Evolutionary conservation across 1,140 invertebrate species (phyloP), one percentile per base, ranked within the genome.

Genomic region (Polypedilum vanderplanki): DNA sequence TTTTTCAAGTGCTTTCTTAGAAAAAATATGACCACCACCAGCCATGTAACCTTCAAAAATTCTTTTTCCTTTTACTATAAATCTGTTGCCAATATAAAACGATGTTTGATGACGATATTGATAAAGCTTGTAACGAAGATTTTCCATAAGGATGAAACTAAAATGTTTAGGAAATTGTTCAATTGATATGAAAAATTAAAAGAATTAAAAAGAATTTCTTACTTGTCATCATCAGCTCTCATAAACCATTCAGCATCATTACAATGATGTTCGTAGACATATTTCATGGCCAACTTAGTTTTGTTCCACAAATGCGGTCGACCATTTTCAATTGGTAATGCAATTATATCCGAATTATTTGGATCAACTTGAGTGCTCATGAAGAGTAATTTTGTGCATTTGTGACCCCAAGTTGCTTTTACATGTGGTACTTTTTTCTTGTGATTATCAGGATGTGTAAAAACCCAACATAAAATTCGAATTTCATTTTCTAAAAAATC

Each of bases 221-320:
- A 96, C 86, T 95, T 97, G 80, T 97, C 95, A 83, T 97, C 95
- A 80, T 97, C 95, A 65, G 94, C 94, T 84, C 97, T 97, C 78
- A 97, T 84, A 80, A 96, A 96, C 94, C 94, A 97, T 81, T 97
- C 95, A 9, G 88, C 91, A 77, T 94, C 86, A 77, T 94, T 84
- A 22, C 86, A 83, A 79, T 97, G 90, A 79, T 94, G 85, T 74
- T 93, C 86, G 79, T 94, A 94, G 8, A 94, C 85, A 80, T 95
- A 93, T 79, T 89, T 88, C 81, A 97, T 98, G 0, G 94, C 94
- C 79, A 90, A 90, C 85, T 95, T 96, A 0, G 96, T 98, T 85
- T 98, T 98, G 15, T 89, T 93, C 93, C 96, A 98, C 1, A 98
- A 85, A 80, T 92, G 88, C 75, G 97, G 87, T 74, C 96, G 85